A percentile compares a stretch with the other conserved stretches of the same genome.
Conservation (phyloP, 2,797 vertebrate species). For the Eutrigla gurnardus region DNA sequence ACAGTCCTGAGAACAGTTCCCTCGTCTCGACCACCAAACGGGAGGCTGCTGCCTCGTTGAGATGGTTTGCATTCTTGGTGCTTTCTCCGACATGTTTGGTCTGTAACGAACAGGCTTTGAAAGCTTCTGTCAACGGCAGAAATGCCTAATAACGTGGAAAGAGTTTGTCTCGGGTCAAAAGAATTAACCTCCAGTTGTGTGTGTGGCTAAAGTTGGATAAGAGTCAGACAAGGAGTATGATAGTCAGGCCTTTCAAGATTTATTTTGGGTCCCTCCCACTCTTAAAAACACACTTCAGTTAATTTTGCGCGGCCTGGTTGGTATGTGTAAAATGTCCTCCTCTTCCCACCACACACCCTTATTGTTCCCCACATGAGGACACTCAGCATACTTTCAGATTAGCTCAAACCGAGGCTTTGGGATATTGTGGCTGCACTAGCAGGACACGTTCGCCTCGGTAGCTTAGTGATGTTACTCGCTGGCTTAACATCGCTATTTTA, state of each 20-base stretch:
- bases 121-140: conserved; percentile 77
- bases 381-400: conserved; percentile 75
- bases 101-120: conserved; percentile 77
- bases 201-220: conserved; percentile 75
- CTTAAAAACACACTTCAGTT: conserved; percentile 76
- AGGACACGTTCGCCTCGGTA: conserved; percentile 52
- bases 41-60: conserved; percentile 51
- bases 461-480: conserved; percentile 36
- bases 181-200: conserved; percentile 81
- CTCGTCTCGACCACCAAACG: conserved; percentile 58
- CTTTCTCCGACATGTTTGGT: conserved; percentile 76
- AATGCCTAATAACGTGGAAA: conserved; percentile 73
- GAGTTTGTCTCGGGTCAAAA: conserved; percentile 80
- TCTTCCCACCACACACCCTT: conserved; percentile 68
- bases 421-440: conserved; percentile 44
- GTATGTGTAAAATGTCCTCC: conserved; percentile 75
- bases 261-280: conserved; percentile 70
- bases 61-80: conserved; percentile 74
- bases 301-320: conserved; percentile 71
- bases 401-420: conserved; percentile 53
- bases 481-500: conserved; percentile 44
- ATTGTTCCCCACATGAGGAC: conserved; percentile 71
- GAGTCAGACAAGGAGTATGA: conserved; percentile 69
- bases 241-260: conserved; percentile 75
- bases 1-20: conserved; percentile 27